Evolutionary conservation across 2,113 vertebrate genomes (phyloP).

Genomic region (human): DNA sequence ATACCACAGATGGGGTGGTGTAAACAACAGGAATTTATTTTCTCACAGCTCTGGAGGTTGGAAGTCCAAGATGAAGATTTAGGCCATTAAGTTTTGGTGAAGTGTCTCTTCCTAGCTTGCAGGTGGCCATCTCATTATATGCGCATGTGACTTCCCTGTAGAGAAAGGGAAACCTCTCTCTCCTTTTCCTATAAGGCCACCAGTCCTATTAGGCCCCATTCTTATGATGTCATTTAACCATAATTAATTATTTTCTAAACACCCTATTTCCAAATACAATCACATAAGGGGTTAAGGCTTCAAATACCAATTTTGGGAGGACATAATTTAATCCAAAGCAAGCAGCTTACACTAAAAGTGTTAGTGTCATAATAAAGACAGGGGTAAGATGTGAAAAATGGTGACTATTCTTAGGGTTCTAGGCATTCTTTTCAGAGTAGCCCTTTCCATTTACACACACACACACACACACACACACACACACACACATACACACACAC

Average conservation of each 20-base stretch:
- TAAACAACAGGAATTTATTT: not conserved
- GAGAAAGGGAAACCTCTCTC: not conserved
- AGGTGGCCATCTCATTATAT: no score
- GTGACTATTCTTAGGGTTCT: not conserved
- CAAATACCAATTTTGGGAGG: not conserved
- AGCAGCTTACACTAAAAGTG: not conserved
- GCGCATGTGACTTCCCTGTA: not conserved
- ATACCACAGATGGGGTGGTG: not conserved
- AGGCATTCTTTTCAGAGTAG: not conserved
- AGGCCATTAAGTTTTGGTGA: not conserved
- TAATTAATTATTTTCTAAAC: conserved; percentile 3
- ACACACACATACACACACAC: not conserved
- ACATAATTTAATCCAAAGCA: not conserved
- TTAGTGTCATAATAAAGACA: not conserved
- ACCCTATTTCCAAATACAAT: not conserved
- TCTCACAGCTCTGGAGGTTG: not conserved
- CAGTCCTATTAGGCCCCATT: not conserved
- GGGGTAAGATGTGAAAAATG: not conserved
- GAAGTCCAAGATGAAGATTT: not conserved
- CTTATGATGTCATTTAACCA: not conserved
- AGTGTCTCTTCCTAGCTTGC: not conserved
- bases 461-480: not conserved
- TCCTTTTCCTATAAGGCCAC: not conserved
- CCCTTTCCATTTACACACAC: not conserved
- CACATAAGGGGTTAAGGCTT: not conserved